Evolutionary conservation across 2,888 invertebrate genomes (phyloP), one percentile per base, ranked within the genome.

Genomic region (Aporophyla lueneburgensis): DNA sequence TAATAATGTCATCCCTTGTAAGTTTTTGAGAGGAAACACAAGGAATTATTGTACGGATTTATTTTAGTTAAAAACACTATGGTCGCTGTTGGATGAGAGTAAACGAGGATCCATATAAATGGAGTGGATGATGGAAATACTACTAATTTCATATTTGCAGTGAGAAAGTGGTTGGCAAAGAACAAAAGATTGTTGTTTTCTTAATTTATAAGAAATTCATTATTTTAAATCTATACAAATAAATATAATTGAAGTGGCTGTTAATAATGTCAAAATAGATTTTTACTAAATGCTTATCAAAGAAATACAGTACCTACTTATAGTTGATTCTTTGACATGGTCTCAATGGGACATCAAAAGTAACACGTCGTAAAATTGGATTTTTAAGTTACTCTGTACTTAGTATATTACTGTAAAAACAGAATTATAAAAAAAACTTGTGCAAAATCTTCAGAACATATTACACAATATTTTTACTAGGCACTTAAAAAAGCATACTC

Each of bases 391-490:
- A 24, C 27, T n/a, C n/a, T n/a, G 33, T 33, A n/a, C n/a, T n/a
- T n/a, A 49, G 27, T 53, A 4, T n/a, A 21, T 24, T 43, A 54
- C 54, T 16, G 14, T 21, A 49, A 33, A 56, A 74, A 12, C 24
- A 58, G 24, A 10, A 74, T 12, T 12, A 16, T 4, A 27, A 19
- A 27, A 19, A 27, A 67, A 53, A n/a, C 24, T 7, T 46, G 21
- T 61, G 51, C 56, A 59, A 33, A 76, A 65, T 68, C 27, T 67
- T 12, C 49, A 54, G 51, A 77, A 82, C 2, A 27, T 69, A 78
- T n/a, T 51, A 61, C 40, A 70, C n/a, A 27, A 67, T 40, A 67
- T 33, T 65, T 79, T 84, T 81, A 78, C 10, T 24, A 53, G 43
- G 51, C 54, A 72, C 77, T 56, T 33, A 70, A 72, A 66, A 59